A percentile compares a stretch with the other conserved stretches of the same genome.
Evolutionary conservation across 2,113 vertebrate species (phyloP).

Genomic region (Colossoma macropomum): DNA sequence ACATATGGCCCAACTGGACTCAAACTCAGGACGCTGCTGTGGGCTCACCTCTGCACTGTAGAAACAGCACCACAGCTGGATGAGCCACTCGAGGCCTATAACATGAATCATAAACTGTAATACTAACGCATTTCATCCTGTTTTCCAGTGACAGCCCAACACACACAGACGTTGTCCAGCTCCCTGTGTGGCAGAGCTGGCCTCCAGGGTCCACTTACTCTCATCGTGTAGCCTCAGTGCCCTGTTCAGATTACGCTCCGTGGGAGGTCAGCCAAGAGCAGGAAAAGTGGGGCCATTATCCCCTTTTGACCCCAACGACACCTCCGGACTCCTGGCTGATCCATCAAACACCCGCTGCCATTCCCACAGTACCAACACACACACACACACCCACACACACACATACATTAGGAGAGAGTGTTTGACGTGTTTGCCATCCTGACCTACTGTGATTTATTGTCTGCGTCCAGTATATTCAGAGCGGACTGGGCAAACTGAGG

Average conservation of each 20-base stretch:
- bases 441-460: conserved; percentile 31
- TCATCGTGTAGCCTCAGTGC: conserved; percentile 58
- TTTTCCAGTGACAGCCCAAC: conserved; percentile 9
- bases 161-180: conserved; percentile 9
- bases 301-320: conserved; percentile 53
- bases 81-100: not conserved
- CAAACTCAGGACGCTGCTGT: not conserved
- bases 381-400: not conserved
- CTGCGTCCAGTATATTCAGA: not conserved
- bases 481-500: not conserved
- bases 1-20: not conserved
- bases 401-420: not conserved
- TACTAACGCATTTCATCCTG: conserved; percentile 14
- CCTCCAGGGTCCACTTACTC: conserved; percentile 59
- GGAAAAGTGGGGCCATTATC: conserved; percentile 59
- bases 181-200: conserved; percentile 54
- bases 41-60: not conserved
- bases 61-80: conserved; percentile 22
- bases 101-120: conserved; percentile 31
- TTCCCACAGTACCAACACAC: conserved; percentile 49
- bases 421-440: conserved; percentile 13
- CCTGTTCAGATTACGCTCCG: conserved; percentile 58
- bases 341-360: conserved; percentile 54
- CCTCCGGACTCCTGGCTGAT: conserved; percentile 50
- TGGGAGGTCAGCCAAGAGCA: conserved; percentile 50